Evolutionary conservation across 2,888 invertebrate genomes (phyloP).

Genomic region (Mimumesa dahlbomi): DNA sequence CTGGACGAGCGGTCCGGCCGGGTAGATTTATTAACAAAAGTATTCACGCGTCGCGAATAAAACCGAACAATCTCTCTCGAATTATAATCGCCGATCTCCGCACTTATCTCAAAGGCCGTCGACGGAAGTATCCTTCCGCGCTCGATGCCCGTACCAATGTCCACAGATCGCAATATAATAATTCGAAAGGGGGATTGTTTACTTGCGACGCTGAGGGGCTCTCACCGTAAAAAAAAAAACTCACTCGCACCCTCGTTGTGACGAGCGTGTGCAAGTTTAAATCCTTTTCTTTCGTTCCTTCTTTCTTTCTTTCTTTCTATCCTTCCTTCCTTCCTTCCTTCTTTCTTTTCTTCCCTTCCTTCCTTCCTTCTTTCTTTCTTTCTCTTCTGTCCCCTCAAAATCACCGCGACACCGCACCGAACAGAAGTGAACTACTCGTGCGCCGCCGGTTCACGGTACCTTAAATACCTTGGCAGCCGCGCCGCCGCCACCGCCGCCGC

Average conservation of each 20-base stretch:
- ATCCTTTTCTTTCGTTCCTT: constrained; percentile 29
- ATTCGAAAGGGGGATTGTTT: constrained; percentile 18
- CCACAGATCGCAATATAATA: constrained; percentile 21
- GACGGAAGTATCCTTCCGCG: constrained; percentile 11
- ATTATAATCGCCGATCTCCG: constrained; percentile 1
- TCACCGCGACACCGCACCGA: constrained; percentile 81
- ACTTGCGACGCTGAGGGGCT: constrained; percentile 4
- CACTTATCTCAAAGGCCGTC: neutral
- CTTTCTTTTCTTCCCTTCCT: constrained; percentile 8
- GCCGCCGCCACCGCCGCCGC: constrained; percentile 78
- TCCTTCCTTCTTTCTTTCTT: constrained; percentile 32
- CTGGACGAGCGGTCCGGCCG: constrained; percentile 31
- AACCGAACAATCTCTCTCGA: neutral
- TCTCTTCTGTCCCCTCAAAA: constrained; percentile 61
- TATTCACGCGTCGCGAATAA: neutral
- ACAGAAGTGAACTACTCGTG: constrained; percentile 83
- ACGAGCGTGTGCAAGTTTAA: constrained; percentile 32
- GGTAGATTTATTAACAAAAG: too few species aligned
- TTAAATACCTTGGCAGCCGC: constrained; percentile 82
- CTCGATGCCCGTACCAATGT: neutral
- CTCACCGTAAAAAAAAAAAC: constrained; percentile 36
- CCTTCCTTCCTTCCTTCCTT: constrained; percentile 24
- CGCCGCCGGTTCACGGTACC: constrained; percentile 83
- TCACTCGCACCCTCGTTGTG: constrained; percentile 27
- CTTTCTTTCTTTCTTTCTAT: constrained; percentile 14